Percentiles rank a stretch among this genome's conserved stretches.
These are phyloP conservation scores for Patella ulyssiponensis DNA, from an alignment of 2,888 invertebrate genomes.

Conservation along the genomic window DNA sequence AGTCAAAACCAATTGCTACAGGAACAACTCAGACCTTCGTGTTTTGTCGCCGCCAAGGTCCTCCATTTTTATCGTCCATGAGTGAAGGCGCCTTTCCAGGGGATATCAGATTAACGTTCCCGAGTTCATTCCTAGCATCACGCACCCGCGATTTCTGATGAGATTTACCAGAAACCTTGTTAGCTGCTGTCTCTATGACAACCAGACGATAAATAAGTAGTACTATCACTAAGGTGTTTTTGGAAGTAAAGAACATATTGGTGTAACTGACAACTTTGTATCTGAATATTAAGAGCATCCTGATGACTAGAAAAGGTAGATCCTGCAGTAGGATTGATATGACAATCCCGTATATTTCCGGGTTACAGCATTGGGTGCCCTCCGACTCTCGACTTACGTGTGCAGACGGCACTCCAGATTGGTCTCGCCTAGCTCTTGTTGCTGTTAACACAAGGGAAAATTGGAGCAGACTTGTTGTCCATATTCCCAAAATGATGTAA, in stretches of 20 bases:
- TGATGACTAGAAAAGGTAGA: conserved; percentile 88
- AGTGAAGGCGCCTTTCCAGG: background rate
- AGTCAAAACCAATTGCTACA: too few species aligned
- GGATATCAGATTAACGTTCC: background rate
- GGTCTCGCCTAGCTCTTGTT: conserved; percentile 74
- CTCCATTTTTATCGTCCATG: background rate
- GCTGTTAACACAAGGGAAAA: conserved; percentile 95
- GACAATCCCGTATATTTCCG: conserved; percentile 79
- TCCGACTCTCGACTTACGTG: conserved; percentile 17
- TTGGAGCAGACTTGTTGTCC: conserved; percentile 93
- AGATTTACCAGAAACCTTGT: background rate
- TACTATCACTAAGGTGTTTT: conserved; percentile 89
- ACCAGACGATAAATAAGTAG: conserved; percentile 86
- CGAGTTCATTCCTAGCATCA: background rate
- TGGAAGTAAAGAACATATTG: conserved; percentile 96
- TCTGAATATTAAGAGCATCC: conserved; percentile 86
- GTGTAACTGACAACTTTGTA: conserved; percentile 93
- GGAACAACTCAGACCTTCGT: background rate
- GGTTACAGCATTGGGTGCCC: conserved; percentile 54
- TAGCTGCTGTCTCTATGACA: conserved; percentile 34
- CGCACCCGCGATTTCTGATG: conserved; percentile 1
- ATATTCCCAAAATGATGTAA: conserved; percentile 87
- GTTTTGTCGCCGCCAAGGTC: background rate
- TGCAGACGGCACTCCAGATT: conserved; percentile 43
- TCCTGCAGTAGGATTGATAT: conserved; percentile 88